These are phyloP conservation scores for Desoria tigrina DNA, from an alignment of 2,888 invertebrate genomes.

Conservation along the genomic window DNA sequence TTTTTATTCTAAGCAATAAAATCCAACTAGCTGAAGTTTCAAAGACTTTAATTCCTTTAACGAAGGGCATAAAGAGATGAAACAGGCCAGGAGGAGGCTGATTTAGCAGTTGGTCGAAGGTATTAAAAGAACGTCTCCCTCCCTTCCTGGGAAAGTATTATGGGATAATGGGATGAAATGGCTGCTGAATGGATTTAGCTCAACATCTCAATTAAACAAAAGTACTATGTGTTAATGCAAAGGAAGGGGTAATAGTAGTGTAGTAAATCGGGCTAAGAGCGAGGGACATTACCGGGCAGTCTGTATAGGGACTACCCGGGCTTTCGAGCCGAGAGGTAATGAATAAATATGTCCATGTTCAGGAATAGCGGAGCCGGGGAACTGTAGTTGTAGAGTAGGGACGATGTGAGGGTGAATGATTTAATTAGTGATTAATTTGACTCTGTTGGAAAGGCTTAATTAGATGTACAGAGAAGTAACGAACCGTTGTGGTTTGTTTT, in stretches of 20 bases:
- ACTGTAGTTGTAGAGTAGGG: background rate
- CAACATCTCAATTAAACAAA: background rate
- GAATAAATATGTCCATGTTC: conserved; percentile 10
- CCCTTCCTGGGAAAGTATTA: background rate
- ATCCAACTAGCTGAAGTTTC: background rate
- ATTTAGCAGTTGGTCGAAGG: too few species aligned
- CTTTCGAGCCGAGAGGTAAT: background rate
- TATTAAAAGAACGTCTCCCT: too few species aligned
- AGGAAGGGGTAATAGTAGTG: background rate
- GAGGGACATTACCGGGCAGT: background rate
- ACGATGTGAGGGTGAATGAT: conserved; percentile 16
- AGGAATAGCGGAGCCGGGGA: background rate
- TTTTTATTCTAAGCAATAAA: conserved; percentile 15
- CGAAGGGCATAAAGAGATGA: background rate
- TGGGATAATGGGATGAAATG: conserved; percentile 9
- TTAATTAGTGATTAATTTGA: conserved; percentile 23
- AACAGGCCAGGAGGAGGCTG: too few species aligned
- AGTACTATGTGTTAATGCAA: background rate
- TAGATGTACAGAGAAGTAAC: conserved; percentile 17
- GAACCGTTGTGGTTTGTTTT: conserved; percentile 10
- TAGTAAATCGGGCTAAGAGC: background rate
- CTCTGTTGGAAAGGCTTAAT: conserved; percentile 15
- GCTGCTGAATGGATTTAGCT: conserved; percentile 4
- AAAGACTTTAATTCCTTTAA: background rate
- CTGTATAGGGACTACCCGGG: background rate